A percentile compares a stretch with the other conserved stretches of the same genome.
These are phyloP conservation scores for Tachypleus tridentatus DNA, from an alignment of 1,140 invertebrate species.

Conservation along the genomic window DNA sequence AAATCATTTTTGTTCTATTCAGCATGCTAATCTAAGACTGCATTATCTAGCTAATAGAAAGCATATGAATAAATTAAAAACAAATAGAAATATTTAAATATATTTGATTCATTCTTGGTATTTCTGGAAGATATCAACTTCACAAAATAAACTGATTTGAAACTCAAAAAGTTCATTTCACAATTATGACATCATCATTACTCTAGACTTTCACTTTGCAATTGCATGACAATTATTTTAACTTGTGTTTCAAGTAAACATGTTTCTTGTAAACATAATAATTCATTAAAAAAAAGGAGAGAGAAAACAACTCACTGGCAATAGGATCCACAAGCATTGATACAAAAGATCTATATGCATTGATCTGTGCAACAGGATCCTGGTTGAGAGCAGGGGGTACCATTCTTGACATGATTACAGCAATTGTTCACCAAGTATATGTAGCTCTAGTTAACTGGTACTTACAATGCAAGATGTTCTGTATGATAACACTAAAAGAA, in stretches of 20 bases:
- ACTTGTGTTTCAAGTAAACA: not conserved
- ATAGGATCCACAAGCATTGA: conserved; percentile 56
- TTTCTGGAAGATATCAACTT: too few relatives aligned
- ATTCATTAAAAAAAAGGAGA: not conserved
- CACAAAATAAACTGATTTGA: too few relatives aligned
- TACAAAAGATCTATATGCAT: conserved; percentile 31
- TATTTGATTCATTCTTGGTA: too few relatives aligned
- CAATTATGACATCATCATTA: not conserved
- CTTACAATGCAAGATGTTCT: too few relatives aligned
- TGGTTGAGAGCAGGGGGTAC: conserved; percentile 4
- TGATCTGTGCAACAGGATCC: conserved; percentile 29
- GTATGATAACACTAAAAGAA: too few relatives aligned
- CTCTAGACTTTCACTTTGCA: not conserved
- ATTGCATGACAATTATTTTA: not conserved
- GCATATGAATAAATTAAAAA: too few relatives aligned
- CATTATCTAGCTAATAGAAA: too few relatives aligned
- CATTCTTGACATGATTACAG: not conserved
- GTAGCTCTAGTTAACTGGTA: too few relatives aligned
- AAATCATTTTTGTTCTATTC: too few relatives aligned
- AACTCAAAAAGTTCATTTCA: not conserved
- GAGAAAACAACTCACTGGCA: conserved; percentile 27
- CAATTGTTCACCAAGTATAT: too few relatives aligned
- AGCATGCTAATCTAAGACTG: too few relatives aligned
- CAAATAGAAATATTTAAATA: too few relatives aligned
- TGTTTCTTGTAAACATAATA: not conserved